phyloP scores from a whole-genome alignment of 2,888 invertebrate species.

The Dasypogon diadema region DNA sequence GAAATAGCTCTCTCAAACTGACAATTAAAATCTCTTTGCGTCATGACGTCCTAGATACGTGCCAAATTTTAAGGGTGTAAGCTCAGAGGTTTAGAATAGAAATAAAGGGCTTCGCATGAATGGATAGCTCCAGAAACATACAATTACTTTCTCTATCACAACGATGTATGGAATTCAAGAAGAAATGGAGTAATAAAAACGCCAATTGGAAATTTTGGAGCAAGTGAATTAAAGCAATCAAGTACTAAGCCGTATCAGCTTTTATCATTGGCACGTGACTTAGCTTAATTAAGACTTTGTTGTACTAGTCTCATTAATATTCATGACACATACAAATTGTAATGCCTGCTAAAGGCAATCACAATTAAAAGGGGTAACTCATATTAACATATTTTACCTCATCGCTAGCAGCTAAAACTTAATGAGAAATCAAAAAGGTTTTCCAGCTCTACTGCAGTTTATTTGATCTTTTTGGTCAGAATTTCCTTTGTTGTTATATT shows the following conservation, averaged over 20 bases:
- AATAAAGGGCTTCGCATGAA: no score
- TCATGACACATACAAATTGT: neutral
- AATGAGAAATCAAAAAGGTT: neutral
- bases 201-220: no score
- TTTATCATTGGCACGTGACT: slow-evolving; percentile 8
- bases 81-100: no score
- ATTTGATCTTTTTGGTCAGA: neutral
- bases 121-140: neutral
- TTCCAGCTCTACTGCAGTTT: neutral
- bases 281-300: neutral
- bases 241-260: no score
- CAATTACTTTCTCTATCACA: neutral
- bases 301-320: neutral
- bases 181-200: no score
- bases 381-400: slow-evolving; percentile 16
- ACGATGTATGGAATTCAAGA: no score
- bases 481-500: no score
- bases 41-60: no score
- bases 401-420: neutral
- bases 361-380: neutral
- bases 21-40: no score
- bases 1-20: no score
- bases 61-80: no score
- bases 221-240: no score
- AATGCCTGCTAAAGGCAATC: neutral